Conservation (phyloP, 2,113 vertebrate species). For the human region DNA sequence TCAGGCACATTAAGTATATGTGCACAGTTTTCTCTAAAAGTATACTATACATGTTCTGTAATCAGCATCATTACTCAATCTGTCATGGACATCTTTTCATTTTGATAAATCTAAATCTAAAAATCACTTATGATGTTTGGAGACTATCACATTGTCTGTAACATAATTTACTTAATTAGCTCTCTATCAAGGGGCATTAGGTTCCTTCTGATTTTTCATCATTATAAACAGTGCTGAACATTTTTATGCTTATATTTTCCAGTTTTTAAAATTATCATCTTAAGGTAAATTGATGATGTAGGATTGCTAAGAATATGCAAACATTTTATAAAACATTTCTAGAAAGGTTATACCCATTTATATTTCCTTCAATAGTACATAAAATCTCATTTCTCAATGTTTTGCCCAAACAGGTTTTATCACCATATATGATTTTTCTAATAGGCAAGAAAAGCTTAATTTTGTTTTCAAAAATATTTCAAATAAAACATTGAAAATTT, state of each 20-base stretch:
- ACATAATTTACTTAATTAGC: neutral
- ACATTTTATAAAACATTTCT: neutral
- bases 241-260: neutral
- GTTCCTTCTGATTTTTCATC: neutral
- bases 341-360: neutral
- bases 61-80: neutral
- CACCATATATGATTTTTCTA: neutral
- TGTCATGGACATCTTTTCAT: neutral
- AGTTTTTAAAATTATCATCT: neutral
- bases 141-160: neutral
- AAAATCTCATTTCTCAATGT: neutral
- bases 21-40: neutral
- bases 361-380: neutral
- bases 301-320: neutral
- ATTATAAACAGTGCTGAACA: neutral
- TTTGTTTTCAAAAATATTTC: constrained; percentile 33
- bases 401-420: neutral
- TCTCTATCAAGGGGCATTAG: neutral
- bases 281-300: neutral
- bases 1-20: neutral
- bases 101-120: neutral
- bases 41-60: neutral
- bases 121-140: neutral
- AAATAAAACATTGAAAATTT: neutral
- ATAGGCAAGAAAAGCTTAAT: neutral